Evolutionary conservation across 2,888 invertebrate genomes (phyloP), one percentile per base, ranked within the genome.

Genomic region (Oxytorus armatus): DNA sequence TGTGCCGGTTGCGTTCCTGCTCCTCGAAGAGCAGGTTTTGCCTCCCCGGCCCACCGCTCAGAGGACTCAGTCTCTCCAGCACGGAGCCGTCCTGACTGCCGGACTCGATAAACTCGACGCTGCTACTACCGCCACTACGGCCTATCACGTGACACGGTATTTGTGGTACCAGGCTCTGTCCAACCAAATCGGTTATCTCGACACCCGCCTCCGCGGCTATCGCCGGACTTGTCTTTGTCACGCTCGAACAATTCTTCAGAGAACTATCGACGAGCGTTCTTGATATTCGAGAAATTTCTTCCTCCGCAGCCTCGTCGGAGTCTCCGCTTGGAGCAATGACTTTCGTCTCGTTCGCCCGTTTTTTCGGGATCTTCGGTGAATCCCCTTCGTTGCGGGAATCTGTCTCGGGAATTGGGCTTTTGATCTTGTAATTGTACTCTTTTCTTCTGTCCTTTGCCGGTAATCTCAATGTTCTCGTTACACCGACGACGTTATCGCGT

Each of bases 21-120:
- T 91, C 91, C 87, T 90, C 88, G 86, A 88, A 89, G 86, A 89
- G 89, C 89, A 90, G 90, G 89, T 86, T 87, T 81, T 87, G 89
- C 89, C 90, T 88, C 87, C 90, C 89, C 85, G 88, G 88, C 86
- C 89, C 89, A 86, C 89, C 88, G 63, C 90, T 90, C 89, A 90
- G 83, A 85, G 92, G 89, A 90, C 92, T 90, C 92, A 92, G 89
- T 89, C 91, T 91, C 89, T 91, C 91, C 91, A 92, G 91, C 89
- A 91, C 91, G 91, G 89, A 86, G 91, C 90, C 86, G 87, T 90
- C 86, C 85, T 88, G 88, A 88, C 87, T 88, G 79, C 87, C 86
- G 77, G 86, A 86, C 86, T 89, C 89, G 84, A 89, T 85, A 85
- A 89, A 85, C 83, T 89, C 89, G 82, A 89, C 88, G 82, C 63